phyloP scores from a whole-genome alignment of 2,797 vertebrate species.

The Spatula clypeata region DNA sequence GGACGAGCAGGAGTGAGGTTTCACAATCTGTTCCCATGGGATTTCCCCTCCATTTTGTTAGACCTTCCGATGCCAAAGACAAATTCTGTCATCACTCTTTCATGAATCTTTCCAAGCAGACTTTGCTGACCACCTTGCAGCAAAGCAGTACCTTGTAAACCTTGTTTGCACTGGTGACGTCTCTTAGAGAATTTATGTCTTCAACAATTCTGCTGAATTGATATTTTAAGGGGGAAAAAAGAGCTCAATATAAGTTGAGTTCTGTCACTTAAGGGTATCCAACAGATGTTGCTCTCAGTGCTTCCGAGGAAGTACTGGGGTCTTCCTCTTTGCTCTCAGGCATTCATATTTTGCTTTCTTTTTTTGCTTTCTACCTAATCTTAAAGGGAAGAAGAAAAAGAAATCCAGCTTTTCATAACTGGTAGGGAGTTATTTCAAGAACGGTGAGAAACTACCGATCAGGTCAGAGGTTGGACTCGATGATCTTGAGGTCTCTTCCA shows the following conservation, averaged over 20 bases:
- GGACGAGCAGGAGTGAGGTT: background rate
- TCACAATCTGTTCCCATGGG: slow-evolving; percentile 15
- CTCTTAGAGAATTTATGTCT: background rate
- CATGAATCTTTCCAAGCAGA: background rate
- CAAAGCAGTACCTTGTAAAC: background rate
- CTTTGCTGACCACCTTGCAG: background rate
- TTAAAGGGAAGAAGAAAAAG: slow-evolving; percentile 13
- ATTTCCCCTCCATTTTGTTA: background rate
- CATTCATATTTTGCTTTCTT: background rate
- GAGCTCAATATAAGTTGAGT: background rate
- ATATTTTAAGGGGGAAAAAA: background rate
- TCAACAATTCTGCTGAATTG: background rate
- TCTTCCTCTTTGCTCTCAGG: background rate
- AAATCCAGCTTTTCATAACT: background rate
- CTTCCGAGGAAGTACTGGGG: background rate
- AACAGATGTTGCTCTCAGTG: background rate
- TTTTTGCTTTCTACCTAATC: background rate
- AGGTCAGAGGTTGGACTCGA: too few relatives aligned
- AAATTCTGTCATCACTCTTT: background rate
- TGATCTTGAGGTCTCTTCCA: too few relatives aligned
- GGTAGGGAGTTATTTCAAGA: background rate
- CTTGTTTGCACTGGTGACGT: background rate
- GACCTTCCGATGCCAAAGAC: background rate
- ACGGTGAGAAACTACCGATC: background rate
- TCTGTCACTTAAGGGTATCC: background rate